phyloP scores from a whole-genome alignment of 2,888 invertebrate genomes.

The Thecocarcelia acutangulata region DNA sequence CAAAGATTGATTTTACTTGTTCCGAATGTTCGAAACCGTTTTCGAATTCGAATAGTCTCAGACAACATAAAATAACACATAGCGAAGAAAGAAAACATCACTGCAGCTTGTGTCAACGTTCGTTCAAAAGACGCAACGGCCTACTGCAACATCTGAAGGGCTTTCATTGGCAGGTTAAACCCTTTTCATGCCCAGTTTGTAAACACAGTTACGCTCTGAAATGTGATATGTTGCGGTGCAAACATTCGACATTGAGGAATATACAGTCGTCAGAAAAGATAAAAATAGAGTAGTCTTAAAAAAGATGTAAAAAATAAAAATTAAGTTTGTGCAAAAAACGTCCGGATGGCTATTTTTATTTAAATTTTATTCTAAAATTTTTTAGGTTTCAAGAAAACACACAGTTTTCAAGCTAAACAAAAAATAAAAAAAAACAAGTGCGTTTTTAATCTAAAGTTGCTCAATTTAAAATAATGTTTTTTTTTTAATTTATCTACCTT shows the following conservation, averaged over 20 bases:
- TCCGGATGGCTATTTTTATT: too few relatives aligned
- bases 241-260: constrained; percentile 74
- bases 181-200: constrained; percentile 78
- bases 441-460: too few relatives aligned
- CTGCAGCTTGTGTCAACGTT: constrained; percentile 77
- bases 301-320: constrained; percentile 43
- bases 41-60: constrained; percentile 72
- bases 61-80: constrained; percentile 80
- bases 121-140: constrained; percentile 80
- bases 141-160: constrained; percentile 80
- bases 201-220: constrained; percentile 79
- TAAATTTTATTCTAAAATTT: background rate
- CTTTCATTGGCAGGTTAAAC: constrained; percentile 80
- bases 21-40: constrained; percentile 70
- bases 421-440: too few relatives aligned
- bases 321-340: background rate
- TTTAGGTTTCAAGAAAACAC: too few relatives aligned
- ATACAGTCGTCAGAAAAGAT: constrained; percentile 1
- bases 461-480: too few relatives aligned
- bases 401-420: too few relatives aligned
- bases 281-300: constrained; percentile 23
- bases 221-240: constrained; percentile 80
- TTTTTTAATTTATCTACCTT: too few relatives aligned
- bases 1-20: constrained; percentile 58
- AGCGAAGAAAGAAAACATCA: constrained; percentile 77